These are phyloP conservation scores for Pygmarrhopalites habei DNA, from an alignment of 1,140 invertebrate species.

Conservation along the genomic window DNA sequence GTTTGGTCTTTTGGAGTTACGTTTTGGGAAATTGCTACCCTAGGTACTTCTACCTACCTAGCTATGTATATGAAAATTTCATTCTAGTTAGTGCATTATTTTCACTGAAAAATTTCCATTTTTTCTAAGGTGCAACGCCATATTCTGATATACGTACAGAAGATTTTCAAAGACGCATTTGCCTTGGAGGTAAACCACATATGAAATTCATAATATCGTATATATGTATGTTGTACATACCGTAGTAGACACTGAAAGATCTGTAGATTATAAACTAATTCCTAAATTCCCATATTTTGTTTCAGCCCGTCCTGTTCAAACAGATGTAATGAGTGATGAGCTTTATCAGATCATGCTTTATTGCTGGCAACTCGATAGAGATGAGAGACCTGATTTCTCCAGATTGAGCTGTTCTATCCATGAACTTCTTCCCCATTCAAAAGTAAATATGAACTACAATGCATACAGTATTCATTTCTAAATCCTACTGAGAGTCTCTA, in stretches of 20 bases:
- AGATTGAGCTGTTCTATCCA: conserved; percentile 33
- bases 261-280: too few relatives aligned
- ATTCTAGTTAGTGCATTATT: too few relatives aligned
- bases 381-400: conserved; percentile 63
- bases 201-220: too few relatives aligned
- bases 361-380: conserved; percentile 74
- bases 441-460: conserved; percentile 15
- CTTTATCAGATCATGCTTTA: conserved; percentile 73
- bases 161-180: conserved; percentile 61
- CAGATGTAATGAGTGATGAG: conserved; percentile 59
- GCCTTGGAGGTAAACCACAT: too few relatives aligned
- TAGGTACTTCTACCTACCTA: too few relatives aligned
- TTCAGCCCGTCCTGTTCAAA: conserved; percentile 62
- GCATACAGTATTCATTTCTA: neutral
- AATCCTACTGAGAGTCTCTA: neutral
- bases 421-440: conserved; percentile 34
- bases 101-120: too few relatives aligned
- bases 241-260: too few relatives aligned
- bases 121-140: conserved; percentile 69
- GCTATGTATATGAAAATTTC: too few relatives aligned
- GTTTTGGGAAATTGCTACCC: conserved; percentile 73
- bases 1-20: conserved; percentile 75
- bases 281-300: too few relatives aligned
- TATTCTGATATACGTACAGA: conserved; percentile 58
- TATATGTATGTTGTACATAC: too few relatives aligned